Percentiles rank a stretch among this genome's conserved stretches.
Evolutionary conservation across 2,113 vertebrate species (phyloP).

Genomic region (Malurus melanocephalus): DNA sequence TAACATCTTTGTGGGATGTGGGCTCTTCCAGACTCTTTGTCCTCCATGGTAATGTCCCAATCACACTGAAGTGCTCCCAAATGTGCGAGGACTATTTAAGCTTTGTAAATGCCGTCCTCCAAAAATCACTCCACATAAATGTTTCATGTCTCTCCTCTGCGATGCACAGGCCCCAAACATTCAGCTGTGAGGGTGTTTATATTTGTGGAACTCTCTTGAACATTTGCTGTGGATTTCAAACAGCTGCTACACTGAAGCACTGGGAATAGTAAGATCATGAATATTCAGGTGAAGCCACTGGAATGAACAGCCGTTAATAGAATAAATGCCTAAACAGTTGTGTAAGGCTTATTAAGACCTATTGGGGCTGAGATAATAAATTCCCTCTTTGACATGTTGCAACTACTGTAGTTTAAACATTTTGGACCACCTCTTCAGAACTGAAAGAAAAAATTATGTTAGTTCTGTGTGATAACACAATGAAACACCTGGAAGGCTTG

Average conservation of each 20-base stretch:
- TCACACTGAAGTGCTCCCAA: slow-evolving; percentile 67
- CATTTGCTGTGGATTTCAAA: slow-evolving; percentile 83
- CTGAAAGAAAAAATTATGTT: slow-evolving; percentile 75
- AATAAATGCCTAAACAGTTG: slow-evolving; percentile 87
- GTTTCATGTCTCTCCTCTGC: slow-evolving; percentile 72
- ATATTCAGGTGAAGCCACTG: slow-evolving; percentile 92
- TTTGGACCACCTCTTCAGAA: slow-evolving; percentile 78
- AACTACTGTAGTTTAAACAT: slow-evolving; percentile 79
- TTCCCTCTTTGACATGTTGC: slow-evolving; percentile 79
- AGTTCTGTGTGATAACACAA: slow-evolving; percentile 73
- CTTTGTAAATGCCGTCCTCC: slow-evolving; percentile 66
- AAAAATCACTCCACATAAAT: slow-evolving; percentile 71
- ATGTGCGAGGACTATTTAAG: slow-evolving; percentile 64
- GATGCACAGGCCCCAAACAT: slow-evolving; percentile 66
- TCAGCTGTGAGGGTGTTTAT: slow-evolving; percentile 80
- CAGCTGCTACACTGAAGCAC: slow-evolving; percentile 85
- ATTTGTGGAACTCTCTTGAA: slow-evolving; percentile 83
- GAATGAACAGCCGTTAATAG: slow-evolving; percentile 90
- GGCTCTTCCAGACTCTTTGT: slow-evolving; percentile 60
- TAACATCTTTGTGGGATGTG: slow-evolving; percentile 27
- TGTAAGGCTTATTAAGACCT: slow-evolving; percentile 85
- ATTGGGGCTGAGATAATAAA: slow-evolving; percentile 84
- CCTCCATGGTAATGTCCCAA: slow-evolving; percentile 59
- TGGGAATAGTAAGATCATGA: slow-evolving; percentile 90
- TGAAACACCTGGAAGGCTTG: slow-evolving; percentile 82